These are phyloP conservation scores for Aleiodes testaceus DNA, from an alignment of 2,888 invertebrate species.

Conservation along the genomic window DNA sequence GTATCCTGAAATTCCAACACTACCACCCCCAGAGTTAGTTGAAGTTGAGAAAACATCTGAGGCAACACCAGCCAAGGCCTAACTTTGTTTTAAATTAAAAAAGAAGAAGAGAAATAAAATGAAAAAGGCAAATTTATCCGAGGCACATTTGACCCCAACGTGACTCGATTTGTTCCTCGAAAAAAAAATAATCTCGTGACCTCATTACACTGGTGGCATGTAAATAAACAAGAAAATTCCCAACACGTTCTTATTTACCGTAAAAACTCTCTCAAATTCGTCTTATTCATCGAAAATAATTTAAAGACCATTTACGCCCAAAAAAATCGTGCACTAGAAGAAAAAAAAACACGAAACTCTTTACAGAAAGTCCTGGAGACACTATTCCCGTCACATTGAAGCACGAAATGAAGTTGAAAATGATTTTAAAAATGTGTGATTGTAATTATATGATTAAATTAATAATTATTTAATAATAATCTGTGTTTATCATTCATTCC, in stretches of 20 bases:
- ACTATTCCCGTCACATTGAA: neutral
- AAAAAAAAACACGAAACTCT: conserved; percentile 4
- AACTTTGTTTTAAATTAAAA: conserved; percentile 32
- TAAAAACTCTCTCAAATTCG: conserved; percentile 1
- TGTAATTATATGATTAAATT: conserved; percentile 66
- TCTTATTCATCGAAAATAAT: conserved; percentile 13
- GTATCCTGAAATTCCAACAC: conserved; percentile 85
- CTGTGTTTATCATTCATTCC: neutral
- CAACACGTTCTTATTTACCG: conserved; percentile 12
- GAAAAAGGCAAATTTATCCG: conserved; percentile 28
- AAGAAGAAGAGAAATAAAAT: conserved; percentile 4
- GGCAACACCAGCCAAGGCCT: conserved; percentile 53
- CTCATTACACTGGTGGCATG: conserved; percentile 14
- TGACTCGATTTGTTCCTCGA: conserved; percentile 20
- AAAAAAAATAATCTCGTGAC: neutral
- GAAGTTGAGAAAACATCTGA: conserved; percentile 67
- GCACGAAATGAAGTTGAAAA: conserved; percentile 12
- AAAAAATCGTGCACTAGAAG: neutral
- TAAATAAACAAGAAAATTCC: conserved; percentile 25
- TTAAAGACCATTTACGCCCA: neutral
- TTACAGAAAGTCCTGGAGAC: neutral
- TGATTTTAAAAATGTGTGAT: conserved; percentile 63
- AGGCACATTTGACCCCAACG: conserved; percentile 30
- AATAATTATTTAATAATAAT: conserved; percentile 61
- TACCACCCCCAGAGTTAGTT: conserved; percentile 73